Conservation (phyloP, 2,888 invertebrate genomes). For the Opisthograptis luteolata region DNA sequence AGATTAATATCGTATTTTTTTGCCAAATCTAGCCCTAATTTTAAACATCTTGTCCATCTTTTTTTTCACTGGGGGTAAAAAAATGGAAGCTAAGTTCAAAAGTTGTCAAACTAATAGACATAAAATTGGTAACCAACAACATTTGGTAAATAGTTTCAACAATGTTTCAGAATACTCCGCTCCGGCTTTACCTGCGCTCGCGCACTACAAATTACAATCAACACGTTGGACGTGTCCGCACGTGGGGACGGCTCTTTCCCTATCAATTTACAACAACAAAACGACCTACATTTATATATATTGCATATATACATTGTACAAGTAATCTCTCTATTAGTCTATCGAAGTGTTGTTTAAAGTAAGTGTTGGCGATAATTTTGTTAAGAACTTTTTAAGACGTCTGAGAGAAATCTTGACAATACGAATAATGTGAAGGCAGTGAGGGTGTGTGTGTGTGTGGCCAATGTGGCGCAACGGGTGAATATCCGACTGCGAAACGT, state of each 20-base stretch:
- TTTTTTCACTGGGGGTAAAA: too few species aligned
- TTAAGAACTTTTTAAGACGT: background rate
- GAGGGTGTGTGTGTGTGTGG: too few species aligned
- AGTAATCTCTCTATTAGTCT: constrained; percentile 80
- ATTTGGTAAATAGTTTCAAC: background rate
- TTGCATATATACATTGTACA: constrained; percentile 64
- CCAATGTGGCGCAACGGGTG: too few species aligned
- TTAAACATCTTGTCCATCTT: too few species aligned
- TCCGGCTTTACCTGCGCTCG: constrained; percentile 61
- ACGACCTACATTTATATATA: constrained; percentile 48
- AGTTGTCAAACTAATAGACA: too few species aligned
- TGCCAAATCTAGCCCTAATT: too few species aligned
- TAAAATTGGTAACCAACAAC: too few species aligned
- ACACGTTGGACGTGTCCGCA: constrained; percentile 77
- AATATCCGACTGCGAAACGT: too few species aligned
- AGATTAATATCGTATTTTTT: too few species aligned
- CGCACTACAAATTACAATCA: constrained; percentile 84
- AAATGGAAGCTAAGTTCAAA: too few species aligned
- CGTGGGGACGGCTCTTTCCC: constrained; percentile 69
- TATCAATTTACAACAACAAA: constrained; percentile 76
- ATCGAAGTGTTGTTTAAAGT: constrained; percentile 26
- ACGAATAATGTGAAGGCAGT: too few species aligned
- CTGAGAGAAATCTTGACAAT: too few species aligned
- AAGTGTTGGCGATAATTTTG: constrained; percentile 13
- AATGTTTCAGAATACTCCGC: constrained; percentile 53